Conservation (phyloP, 2,888 invertebrate species). For the Elegia similella region DNA sequence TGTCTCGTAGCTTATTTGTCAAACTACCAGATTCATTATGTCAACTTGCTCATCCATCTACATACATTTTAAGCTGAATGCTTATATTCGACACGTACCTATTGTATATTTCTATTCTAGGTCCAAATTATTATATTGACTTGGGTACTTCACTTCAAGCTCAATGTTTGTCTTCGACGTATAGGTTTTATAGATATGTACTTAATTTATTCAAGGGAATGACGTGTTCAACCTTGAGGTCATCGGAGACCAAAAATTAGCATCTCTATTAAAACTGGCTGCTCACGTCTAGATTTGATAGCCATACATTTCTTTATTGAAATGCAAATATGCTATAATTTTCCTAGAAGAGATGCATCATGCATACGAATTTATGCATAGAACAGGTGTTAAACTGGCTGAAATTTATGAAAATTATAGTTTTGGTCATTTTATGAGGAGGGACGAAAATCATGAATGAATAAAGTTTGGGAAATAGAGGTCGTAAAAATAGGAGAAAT, state of each 20-base stretch:
- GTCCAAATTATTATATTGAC: too few relatives aligned
- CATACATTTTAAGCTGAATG: background rate
- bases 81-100: background rate
- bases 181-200: background rate
- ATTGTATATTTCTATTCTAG: too few relatives aligned
- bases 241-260: background rate
- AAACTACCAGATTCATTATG: background rate
- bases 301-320: background rate
- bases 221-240: constrained; percentile 6
- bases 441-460: too few relatives aligned
- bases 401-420: too few relatives aligned
- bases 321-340: background rate
- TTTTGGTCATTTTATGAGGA: too few relatives aligned
- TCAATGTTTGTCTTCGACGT: too few relatives aligned
- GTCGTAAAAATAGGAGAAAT: too few relatives aligned
- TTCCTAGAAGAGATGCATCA: background rate
- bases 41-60: background rate
- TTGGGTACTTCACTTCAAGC: too few relatives aligned
- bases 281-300: background rate
- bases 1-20: background rate
- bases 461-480: too few relatives aligned
- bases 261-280: background rate
- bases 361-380: background rate
- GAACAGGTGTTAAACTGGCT: background rate
- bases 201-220: background rate